Evolutionary conservation across 2,888 invertebrate genomes (phyloP).

Genomic region (Stenotaenia linearis): DNA sequence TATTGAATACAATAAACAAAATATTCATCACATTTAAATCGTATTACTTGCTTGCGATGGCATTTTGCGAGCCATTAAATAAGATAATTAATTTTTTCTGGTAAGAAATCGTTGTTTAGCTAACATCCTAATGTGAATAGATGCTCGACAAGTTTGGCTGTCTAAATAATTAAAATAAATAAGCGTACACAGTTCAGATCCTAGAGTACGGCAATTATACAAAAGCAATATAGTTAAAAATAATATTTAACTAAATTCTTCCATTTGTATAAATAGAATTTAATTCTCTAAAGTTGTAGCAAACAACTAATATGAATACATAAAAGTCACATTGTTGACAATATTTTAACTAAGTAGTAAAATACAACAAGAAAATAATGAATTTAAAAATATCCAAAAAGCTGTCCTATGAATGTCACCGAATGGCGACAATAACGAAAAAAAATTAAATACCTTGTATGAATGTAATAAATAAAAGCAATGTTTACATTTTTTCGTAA

Average conservation of each 20-base stretch:
- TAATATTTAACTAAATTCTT: background rate
- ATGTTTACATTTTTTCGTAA: too few species aligned
- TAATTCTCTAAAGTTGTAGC: background rate
- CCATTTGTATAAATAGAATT: background rate
- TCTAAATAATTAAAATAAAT: background rate
- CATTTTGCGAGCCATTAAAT: background rate
- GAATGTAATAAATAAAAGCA: too few species aligned
- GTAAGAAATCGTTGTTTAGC: too few species aligned
- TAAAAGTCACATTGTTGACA: background rate
- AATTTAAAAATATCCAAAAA: background rate
- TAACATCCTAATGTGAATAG: background rate
- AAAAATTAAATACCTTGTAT: too few species aligned
- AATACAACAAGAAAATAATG: background rate
- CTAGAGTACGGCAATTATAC: background rate
- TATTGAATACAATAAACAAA: background rate
- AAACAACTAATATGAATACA: background rate
- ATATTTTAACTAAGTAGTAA: background rate
- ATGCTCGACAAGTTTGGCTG: background rate
- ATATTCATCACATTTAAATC: background rate
- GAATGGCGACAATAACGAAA: background rate
- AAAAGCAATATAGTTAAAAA: background rate
- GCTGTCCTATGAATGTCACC: background rate
- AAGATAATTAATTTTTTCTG: background rate
- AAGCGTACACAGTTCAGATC: background rate
- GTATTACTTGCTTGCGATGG: background rate